Conservation (phyloP, 2,888 invertebrate genomes). For the Dinocampus coccinellae region DNA sequence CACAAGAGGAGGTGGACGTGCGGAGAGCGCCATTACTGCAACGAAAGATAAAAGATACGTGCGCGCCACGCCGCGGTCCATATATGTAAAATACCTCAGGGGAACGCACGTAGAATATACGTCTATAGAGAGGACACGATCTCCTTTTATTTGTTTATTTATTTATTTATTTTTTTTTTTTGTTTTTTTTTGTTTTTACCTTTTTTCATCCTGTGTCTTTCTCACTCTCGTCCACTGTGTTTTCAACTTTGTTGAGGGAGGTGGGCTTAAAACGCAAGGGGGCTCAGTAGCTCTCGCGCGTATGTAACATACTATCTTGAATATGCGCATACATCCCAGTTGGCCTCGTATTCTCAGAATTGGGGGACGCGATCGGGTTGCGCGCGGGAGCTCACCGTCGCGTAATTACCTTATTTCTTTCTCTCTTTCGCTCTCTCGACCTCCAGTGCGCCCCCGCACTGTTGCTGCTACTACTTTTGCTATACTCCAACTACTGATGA, state of each 20-base stretch:
- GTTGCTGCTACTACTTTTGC: conserved; percentile 12
- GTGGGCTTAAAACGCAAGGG: conserved; percentile 41
- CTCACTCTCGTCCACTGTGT: not conserved
- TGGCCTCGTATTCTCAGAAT: conserved; percentile 64
- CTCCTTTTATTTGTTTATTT: too few relatives aligned
- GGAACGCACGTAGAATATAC: conserved; percentile 57
- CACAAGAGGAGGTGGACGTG: conserved; percentile 57
- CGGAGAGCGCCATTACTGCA: conserved; percentile 58
- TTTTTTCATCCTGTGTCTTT: too few relatives aligned
- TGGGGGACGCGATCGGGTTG: conserved; percentile 60
- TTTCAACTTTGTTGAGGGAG: conserved; percentile 12
- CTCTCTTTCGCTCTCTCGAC: conserved; percentile 43
- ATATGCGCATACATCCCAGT: conserved; percentile 63
- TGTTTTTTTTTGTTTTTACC: too few relatives aligned
- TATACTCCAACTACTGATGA: conserved; percentile 12
- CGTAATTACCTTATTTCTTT: conserved; percentile 67
- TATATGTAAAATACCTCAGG: conserved; percentile 67
- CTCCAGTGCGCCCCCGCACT: conserved; percentile 24
- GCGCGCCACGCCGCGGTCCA: conserved; percentile 64
- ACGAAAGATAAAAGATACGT: conserved; percentile 67
- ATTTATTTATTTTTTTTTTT: too few relatives aligned
- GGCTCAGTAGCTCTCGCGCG: conserved; percentile 63
- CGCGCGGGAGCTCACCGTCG: conserved; percentile 66
- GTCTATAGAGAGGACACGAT: conserved; percentile 18
- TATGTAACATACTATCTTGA: conserved; percentile 69